These are phyloP conservation scores for Cyrtorhinus lividipennis DNA, from an alignment of 1,140 invertebrate species.

Conservation along the genomic window DNA sequence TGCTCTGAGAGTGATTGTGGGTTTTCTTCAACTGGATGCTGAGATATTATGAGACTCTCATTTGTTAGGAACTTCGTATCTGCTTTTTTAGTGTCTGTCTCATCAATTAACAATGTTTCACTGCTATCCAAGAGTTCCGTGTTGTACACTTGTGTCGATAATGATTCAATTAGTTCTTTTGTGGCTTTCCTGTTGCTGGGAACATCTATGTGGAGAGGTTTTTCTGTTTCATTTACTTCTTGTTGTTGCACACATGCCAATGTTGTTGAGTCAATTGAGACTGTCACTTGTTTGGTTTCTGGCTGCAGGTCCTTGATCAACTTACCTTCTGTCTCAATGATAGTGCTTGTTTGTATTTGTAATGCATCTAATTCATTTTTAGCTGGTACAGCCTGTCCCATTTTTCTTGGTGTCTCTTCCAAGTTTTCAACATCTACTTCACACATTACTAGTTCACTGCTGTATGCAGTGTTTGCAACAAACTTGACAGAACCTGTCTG, in stretches of 20 bases:
- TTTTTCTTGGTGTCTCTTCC: constrained; percentile 15
- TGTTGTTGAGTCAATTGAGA: constrained; percentile 19
- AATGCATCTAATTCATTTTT: constrained; percentile 13
- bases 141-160: constrained; percentile 16
- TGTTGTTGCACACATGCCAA: constrained; percentile 16
- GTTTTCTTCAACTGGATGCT: constrained; percentile 14
- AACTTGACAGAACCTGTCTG: constrained; percentile 23
- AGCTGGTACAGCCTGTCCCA: constrained; percentile 2
- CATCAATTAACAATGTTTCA: background rate
- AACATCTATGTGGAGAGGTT: constrained; percentile 14
- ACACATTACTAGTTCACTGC: constrained; percentile 21
- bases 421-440: constrained; percentile 18
- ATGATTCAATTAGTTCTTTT: constrained; percentile 11
- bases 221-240: constrained; percentile 16
- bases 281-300: constrained; percentile 16
- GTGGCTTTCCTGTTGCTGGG: constrained; percentile 12
- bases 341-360: constrained; percentile 16
- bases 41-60: constrained; percentile 16
- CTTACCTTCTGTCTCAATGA: constrained; percentile 18
- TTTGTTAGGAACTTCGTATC: constrained; percentile 12
- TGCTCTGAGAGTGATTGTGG: background rate
- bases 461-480: constrained; percentile 27
- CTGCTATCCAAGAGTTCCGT: constrained; percentile 17
- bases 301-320: constrained; percentile 9
- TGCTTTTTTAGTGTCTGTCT: constrained; percentile 12